Conservation (phyloP, 2,797 vertebrate genomes). For the Bovichtus diacanthus region DNA sequence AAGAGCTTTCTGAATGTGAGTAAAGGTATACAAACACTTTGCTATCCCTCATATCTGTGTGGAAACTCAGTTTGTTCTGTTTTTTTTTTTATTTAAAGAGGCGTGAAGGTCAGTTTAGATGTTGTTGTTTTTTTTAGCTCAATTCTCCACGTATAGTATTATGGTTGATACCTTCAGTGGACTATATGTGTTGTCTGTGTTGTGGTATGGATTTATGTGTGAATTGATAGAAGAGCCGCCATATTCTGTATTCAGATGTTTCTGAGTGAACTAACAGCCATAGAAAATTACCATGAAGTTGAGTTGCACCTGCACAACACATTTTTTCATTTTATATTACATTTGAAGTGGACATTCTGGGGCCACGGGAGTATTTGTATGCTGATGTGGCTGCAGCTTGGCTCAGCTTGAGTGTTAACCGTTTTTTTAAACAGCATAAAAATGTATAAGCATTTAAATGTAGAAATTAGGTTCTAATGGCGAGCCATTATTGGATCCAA, state of each 20-base stretch:
- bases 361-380: conserved; percentile 38
- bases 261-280: not conserved
- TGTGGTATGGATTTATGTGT: conserved; percentile 24
- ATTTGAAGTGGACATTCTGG: conserved; percentile 10
- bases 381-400: conserved; percentile 26
- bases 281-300: conserved; percentile 7
- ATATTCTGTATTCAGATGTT: conserved; percentile 10
- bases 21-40: conserved; percentile 15
- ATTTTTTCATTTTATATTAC: conserved; percentile 13
- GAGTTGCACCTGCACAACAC: not conserved
- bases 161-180: conserved; percentile 19
- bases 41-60: conserved; percentile 31
- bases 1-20: conserved; percentile 9
- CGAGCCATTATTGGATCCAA: conserved; percentile 78
- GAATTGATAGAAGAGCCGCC: conserved; percentile 2
- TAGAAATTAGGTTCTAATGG: conserved; percentile 73
- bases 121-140: conserved; percentile 22
- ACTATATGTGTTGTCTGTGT: conserved; percentile 33
- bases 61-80: conserved; percentile 30
- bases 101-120: conserved; percentile 53
- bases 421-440: conserved; percentile 57
- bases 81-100: conserved; percentile 36
- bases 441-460: conserved; percentile 72
- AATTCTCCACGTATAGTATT: conserved; percentile 36
- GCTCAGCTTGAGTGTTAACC: conserved; percentile 37